Conservation (phyloP, 2,113 vertebrate species). For the Etheostoma spectabile region DNA sequence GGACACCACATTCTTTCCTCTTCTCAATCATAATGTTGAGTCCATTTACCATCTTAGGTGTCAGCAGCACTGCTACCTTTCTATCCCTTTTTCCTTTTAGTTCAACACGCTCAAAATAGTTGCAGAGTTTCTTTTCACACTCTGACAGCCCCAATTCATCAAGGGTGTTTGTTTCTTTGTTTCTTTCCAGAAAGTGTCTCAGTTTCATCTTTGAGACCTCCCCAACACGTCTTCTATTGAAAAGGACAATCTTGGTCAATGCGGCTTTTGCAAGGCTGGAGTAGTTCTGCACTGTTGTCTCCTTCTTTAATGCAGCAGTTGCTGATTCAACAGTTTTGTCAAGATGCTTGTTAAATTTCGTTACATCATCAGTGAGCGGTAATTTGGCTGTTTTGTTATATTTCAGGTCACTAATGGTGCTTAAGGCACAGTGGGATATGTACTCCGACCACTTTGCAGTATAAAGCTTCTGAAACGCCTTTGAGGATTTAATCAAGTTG, state of each 20-base stretch:
- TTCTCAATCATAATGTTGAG: slow-evolving; percentile 1
- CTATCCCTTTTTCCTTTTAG: neutral
- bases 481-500: neutral
- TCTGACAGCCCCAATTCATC: neutral
- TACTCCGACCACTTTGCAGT: neutral
- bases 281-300: neutral
- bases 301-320: neutral
- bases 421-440: neutral
- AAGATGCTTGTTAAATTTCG: neutral
- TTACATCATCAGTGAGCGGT: neutral
- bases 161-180: neutral
- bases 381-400: neutral
- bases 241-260: slow-evolving; percentile 3
- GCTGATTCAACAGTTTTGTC: neutral
- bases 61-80: neutral
- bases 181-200: neutral
- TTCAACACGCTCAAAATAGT: neutral
- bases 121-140: neutral
- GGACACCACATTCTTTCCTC: slow-evolving; percentile 4
- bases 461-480: neutral
- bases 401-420: neutral
- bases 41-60: neutral
- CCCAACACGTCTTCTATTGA: neutral
- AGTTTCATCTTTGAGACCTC: slow-evolving; percentile 1
- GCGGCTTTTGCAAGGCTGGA: neutral